phyloP scores from a whole-genome alignment of 2,888 invertebrate genomes.

The Erebia palarica region DNA sequence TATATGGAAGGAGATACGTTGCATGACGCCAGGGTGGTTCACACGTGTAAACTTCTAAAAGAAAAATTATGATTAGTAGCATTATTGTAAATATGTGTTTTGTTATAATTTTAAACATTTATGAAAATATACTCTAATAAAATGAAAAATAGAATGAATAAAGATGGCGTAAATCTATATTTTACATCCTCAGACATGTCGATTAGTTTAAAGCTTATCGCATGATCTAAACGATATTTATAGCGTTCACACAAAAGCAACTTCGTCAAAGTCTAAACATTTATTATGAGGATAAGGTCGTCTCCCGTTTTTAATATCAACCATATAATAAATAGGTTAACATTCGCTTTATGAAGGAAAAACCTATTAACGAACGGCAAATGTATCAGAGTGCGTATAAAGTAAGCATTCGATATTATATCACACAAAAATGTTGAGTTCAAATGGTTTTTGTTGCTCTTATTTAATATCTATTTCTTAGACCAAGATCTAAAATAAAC shows the following conservation, averaged over 20 bases:
- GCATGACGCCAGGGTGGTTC: too few relatives aligned
- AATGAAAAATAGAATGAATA: too few relatives aligned
- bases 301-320: constrained; percentile 76
- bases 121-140: too few relatives aligned
- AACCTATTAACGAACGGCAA: constrained; percentile 78
- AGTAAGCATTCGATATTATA: constrained; percentile 33
- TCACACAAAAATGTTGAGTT: neutral
- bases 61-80: too few relatives aligned
- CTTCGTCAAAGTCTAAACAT: constrained; percentile 64
- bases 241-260: constrained; percentile 51
- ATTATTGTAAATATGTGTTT: too few relatives aligned
- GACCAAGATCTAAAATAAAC: too few relatives aligned
- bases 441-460: neutral
- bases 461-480: neutral
- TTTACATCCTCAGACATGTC: neutral
- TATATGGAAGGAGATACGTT: too few relatives aligned
- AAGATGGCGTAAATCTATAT: neutral
- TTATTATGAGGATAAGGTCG: constrained; percentile 61
- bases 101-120: too few relatives aligned
- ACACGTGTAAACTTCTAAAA: too few relatives aligned
- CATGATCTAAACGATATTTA: constrained; percentile 20
- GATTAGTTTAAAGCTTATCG: constrained; percentile 12
- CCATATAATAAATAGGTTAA: constrained; percentile 80
- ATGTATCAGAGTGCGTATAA: constrained; percentile 70
- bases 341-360: constrained; percentile 81